Evolutionary conservation across 2,797 vertebrate species (phyloP).

Genomic region (Gymnocypris eckloni): DNA sequence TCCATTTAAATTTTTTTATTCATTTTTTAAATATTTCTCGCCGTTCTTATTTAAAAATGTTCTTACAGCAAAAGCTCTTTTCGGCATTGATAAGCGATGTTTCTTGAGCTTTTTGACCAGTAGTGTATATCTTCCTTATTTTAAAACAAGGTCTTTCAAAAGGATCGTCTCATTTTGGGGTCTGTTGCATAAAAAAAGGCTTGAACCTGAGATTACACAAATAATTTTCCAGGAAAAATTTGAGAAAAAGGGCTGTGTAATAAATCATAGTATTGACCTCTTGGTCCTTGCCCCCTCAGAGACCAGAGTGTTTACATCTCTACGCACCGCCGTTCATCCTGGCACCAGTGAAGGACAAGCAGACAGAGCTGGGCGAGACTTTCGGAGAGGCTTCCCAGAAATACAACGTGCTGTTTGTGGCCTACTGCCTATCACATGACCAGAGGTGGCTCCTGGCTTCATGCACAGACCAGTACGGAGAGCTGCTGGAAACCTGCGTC

Average conservation of each 20-base stretch:
- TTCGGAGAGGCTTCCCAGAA: constrained; percentile 98
- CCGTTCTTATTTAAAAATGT: too few relatives aligned
- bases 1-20: too few relatives aligned
- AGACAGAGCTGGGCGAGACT: constrained; percentile 95
- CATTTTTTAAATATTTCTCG: too few relatives aligned
- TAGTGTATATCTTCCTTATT: neutral
- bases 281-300: constrained; percentile 72
- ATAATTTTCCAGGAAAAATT: neutral
- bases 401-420: constrained; percentile 97
- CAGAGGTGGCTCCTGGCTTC: constrained; percentile 97
- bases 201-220: too few relatives aligned
- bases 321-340: constrained; percentile 97
- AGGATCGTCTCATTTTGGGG: neutral
- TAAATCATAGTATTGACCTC: neutral
- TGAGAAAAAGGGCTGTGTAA: neutral
- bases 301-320: constrained; percentile 88
- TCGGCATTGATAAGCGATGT: neutral
- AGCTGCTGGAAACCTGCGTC: constrained; percentile 96
- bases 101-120: neutral
- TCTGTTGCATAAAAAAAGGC: too few relatives aligned
- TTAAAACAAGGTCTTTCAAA: neutral
- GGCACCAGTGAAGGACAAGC: constrained; percentile 97
- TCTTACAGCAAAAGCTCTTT: neutral
- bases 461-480: constrained; percentile 96
- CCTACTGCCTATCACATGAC: constrained; percentile 98